phyloP scores from a whole-genome alignment of 2,797 vertebrate genomes.

The Hydrolagus colliei region DNA sequence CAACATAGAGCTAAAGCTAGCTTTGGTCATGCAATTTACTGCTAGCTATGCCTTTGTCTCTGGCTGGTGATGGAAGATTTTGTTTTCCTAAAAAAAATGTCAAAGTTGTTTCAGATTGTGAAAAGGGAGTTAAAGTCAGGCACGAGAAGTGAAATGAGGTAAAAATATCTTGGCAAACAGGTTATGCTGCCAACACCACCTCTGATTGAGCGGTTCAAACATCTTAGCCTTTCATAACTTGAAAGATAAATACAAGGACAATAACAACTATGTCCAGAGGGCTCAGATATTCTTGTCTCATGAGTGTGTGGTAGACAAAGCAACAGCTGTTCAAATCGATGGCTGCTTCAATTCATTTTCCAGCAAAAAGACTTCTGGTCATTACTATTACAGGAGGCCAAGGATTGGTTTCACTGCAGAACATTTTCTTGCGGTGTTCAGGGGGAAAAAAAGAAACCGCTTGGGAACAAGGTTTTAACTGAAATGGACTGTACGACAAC shows the following conservation, averaged over 20 bases:
- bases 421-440: background rate
- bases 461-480: too few species aligned
- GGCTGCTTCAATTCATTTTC: background rate
- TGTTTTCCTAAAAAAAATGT: conserved; percentile 12
- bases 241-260: background rate
- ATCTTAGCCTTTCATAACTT: background rate
- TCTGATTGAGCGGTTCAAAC: background rate
- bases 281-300: background rate
- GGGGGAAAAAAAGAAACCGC: too few species aligned
- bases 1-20: too few species aligned
- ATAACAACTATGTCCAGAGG: background rate
- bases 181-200: background rate
- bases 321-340: background rate
- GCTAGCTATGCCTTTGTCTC: background rate
- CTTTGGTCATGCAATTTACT: background rate
- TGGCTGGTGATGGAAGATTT: background rate
- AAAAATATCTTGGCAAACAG: background rate
- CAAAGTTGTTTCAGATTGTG: background rate
- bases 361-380: too few species aligned
- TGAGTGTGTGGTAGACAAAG: background rate
- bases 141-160: conserved; percentile 2
- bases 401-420: background rate
- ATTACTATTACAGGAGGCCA: background rate
- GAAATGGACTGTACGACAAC: too few species aligned
- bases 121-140: background rate